Conservation (phyloP, 1,140 invertebrate species). For the Bombus waltoni region DNA sequence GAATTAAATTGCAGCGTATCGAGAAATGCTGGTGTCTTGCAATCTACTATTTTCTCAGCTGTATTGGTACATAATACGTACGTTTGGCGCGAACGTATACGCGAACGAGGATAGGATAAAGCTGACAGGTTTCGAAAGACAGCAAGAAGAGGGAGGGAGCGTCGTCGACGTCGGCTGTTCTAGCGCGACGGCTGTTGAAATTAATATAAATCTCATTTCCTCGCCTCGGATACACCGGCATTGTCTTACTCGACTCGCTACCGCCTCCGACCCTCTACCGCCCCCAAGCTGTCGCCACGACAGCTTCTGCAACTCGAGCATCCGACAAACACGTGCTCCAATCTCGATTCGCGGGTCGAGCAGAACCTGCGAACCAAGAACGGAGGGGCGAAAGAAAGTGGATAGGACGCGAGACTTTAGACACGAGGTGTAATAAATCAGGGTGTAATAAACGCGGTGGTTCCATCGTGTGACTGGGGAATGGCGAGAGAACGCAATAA, state of each 20-base stretch:
- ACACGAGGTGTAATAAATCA: constrained; percentile 26
- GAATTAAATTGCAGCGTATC: no score
- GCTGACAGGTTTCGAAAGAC: not conserved
- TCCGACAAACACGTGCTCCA: constrained; percentile 25
- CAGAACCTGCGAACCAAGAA: not conserved
- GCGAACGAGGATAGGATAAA: not conserved
- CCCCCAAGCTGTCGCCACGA: constrained; percentile 31
- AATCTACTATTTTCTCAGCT: no score
- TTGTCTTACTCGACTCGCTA: constrained; percentile 65
- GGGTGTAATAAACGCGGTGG: constrained; percentile 27
- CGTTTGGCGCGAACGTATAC: not conserved
- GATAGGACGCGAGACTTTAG: not conserved
- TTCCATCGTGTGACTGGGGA: not conserved
- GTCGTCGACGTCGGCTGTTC: constrained; percentile 40
- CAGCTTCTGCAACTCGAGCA: constrained; percentile 33
- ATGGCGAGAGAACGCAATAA: no score
- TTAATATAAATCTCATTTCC: constrained; percentile 75
- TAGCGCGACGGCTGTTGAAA: constrained; percentile 69
- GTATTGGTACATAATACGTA: no score
- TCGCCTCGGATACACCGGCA: constrained; percentile 50
- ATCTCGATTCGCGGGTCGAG: not conserved
- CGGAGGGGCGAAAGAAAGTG: not conserved
- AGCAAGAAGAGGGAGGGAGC: not conserved
- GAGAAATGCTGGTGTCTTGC: no score
- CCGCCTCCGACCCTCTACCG: not conserved